Conservation (phyloP, 2,888 invertebrate species). For the Idaea aversata region DNA sequence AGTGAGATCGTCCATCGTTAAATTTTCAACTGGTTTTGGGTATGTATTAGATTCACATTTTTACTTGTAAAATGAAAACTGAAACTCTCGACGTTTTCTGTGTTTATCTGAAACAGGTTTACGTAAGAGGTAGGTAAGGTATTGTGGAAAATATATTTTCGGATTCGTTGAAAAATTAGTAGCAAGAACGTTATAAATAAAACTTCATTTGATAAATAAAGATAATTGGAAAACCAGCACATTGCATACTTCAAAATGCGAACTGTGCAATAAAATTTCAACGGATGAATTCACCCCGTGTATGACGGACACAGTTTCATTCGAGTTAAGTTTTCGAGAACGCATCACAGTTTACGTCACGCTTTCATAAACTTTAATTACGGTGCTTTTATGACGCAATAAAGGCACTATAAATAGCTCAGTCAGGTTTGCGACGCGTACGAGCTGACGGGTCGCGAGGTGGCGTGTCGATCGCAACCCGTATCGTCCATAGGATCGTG, state of each 20-base stretch:
- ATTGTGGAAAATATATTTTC: neutral
- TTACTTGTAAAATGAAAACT: constrained; percentile 14
- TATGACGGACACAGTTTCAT: neutral
- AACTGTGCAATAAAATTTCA: neutral
- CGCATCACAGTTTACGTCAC: constrained; percentile 35
- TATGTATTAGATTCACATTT: constrained; percentile 21
- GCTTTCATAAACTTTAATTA: constrained; percentile 46
- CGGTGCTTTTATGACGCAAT: constrained; percentile 44
- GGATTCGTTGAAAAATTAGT: neutral
- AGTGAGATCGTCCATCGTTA: constrained; percentile 24
- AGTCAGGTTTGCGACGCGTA: constrained; percentile 23
- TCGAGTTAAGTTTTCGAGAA: constrained; percentile 14
- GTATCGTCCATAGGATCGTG: constrained; percentile 38
- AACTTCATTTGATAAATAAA: neutral
- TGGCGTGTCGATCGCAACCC: constrained; percentile 40
- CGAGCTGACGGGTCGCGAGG: constrained; percentile 31
- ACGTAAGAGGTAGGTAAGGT: neutral
- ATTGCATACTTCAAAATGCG: neutral
- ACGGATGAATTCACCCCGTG: neutral
- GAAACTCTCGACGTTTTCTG: neutral
- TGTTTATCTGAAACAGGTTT: constrained; percentile 15
- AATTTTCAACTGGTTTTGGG: constrained; percentile 22
- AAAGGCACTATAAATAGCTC: constrained; percentile 38
- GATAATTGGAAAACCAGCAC: neutral
- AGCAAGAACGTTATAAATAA: neutral